Conservation (phyloP, 2,113 vertebrate species). For the Peromyscus californicus region DNA sequence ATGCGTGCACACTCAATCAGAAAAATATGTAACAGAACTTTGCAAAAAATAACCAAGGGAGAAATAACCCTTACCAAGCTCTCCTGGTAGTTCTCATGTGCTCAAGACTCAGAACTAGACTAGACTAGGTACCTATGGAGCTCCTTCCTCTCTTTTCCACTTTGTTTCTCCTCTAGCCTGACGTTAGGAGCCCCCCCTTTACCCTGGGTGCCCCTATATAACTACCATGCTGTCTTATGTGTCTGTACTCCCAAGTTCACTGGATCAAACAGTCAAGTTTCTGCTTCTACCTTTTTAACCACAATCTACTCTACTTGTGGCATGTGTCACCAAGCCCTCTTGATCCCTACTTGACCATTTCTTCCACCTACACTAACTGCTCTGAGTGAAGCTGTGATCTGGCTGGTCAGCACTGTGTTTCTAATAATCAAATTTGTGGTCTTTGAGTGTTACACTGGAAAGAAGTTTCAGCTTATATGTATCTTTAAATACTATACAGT, state of each 20-base stretch:
- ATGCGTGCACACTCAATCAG: background rate
- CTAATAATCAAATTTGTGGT: slow-evolving; percentile 6
- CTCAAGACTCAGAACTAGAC: background rate
- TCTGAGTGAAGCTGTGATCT: slow-evolving; percentile 7
- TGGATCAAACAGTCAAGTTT: background rate
- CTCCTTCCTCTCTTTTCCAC: background rate
- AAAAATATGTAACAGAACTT: slow-evolving; percentile 34
- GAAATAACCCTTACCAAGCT: background rate
- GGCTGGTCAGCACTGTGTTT: slow-evolving; percentile 24
- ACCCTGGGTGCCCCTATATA: background rate
- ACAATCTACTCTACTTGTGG: background rate
- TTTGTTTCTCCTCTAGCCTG: background rate
- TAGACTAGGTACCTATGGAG: no score
- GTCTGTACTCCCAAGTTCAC: background rate
- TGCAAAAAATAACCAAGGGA: background rate
- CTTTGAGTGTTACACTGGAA: background rate
- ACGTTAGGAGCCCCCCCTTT: background rate
- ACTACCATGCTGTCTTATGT: background rate
- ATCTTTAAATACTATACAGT: background rate
- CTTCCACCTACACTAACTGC: background rate
- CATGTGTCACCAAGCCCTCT: background rate
- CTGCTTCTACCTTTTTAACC: background rate
- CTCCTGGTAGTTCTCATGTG: background rate
- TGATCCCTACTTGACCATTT: background rate
- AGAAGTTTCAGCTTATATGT: slow-evolving; percentile 2